Base-by-base conservation (phyloP, 2,888 invertebrate genomes). In the Stomorhina lunata region DNA sequence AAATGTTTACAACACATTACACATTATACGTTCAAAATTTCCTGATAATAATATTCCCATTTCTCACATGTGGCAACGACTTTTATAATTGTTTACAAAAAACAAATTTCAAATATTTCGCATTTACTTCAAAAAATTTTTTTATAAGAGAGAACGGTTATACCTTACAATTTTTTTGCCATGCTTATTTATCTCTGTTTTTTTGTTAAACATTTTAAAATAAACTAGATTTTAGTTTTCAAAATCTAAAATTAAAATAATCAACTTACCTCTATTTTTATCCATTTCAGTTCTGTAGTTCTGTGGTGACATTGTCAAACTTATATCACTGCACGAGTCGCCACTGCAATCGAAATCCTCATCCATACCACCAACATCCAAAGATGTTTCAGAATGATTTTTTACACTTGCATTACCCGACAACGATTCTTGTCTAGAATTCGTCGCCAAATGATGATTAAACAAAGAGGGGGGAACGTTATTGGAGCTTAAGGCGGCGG, bases 241-340 rank as follows among this genome's bases (percentile, higher is more conserved):
- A n/a, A n/a, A n/a, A n/a, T n/a, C n/a, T n/a, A n/a, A n/a, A n/a
- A n/a, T 59, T 7, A 9, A n/a, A 15, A 34, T 22, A n/a, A n/a
- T 12, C n/a, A 34, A 7, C 68, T 80, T 87, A 90, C 90, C 91
- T 90, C 87, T 85, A 69, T 88, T 90, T 84, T 84, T 90, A 87
- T 90, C 91, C 86, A 89, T 75, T 81, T 89, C 90, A 75, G 85
- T 84, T 32, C 85, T 87, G 72, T 88, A 89, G 61, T 88, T 89
- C 66, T 87, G 85, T 10, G 91, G 90, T 4, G 91, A 91, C 90
- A 91, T 90, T 59, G 91, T 91, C 40, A 91, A 84, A 59, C 91
- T 91, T 43, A 91, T 90, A 83, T 91, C 91, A 77, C 91, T 91
- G 81, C 90, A 90, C 2, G 91, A 91, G 77, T 91, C 91, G 0